Evolutionary conservation across 2,797 vertebrate genomes (phyloP).

Genomic region (Malurus leucopterus): DNA sequence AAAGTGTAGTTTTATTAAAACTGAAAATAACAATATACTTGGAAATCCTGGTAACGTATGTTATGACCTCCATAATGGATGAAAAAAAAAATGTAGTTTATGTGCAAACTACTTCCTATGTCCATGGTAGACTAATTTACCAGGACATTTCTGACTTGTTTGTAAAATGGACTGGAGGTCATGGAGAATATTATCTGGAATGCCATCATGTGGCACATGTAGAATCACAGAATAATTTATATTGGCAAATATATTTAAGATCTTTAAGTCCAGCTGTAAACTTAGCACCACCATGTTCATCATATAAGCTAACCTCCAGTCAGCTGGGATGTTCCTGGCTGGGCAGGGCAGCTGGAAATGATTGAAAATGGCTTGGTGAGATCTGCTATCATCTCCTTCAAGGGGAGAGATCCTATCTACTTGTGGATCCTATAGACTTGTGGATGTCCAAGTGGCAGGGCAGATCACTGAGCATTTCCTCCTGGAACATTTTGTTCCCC

Average conservation of each 20-base stretch:
- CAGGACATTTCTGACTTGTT: background rate
- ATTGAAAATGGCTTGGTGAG: background rate
- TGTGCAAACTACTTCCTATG: background rate
- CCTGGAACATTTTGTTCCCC: background rate
- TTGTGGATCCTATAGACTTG: no score
- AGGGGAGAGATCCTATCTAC: background rate
- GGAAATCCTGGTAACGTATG: background rate
- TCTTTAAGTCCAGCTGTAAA: background rate
- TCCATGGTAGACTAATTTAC: background rate
- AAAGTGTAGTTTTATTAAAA: slow-evolving; percentile 34
- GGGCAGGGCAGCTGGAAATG: background rate
- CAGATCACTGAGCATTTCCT: background rate
- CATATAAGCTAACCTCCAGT: background rate
- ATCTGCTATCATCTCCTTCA: background rate
- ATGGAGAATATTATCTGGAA: no score
- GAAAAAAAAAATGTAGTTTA: background rate
- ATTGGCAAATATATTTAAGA: background rate
- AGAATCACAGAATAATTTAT: background rate
- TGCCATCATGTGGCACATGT: background rate
- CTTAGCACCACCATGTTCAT: background rate
- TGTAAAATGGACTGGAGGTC: background rate
- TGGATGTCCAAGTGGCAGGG: background rate
- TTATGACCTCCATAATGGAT: background rate
- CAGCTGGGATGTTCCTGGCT: no score
- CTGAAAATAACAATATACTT: background rate